phyloP scores from a whole-genome alignment of 2,113 vertebrate species.

The Pseudorectes ferrugineus region DNA sequence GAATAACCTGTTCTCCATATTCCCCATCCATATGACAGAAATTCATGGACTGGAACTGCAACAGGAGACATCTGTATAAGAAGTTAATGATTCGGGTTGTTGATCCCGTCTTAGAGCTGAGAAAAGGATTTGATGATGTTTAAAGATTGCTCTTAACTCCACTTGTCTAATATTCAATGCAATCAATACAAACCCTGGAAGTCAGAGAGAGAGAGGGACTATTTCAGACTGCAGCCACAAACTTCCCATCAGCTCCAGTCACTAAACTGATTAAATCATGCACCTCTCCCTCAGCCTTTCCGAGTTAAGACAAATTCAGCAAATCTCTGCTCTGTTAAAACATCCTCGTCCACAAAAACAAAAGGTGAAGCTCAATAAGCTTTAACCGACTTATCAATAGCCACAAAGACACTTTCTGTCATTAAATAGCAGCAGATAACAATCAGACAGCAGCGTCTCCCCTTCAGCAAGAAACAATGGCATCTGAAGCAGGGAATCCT shows the following conservation, averaged over 20 bases:
- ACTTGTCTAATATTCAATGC: neutral
- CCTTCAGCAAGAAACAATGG: neutral
- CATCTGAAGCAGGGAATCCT: neutral
- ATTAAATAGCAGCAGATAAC: neutral
- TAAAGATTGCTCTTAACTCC: slow-evolving; percentile 9
- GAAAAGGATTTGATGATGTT: neutral
- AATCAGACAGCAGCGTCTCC: neutral
- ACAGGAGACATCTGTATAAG: neutral
- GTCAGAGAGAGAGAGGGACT: neutral
- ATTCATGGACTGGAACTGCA: neutral
- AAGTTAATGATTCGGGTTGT: neutral
- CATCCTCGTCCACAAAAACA: neutral
- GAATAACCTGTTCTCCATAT: neutral
- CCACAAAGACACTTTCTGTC: neutral
- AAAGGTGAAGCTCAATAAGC: neutral
- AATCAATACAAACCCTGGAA: neutral
- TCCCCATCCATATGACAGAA: neutral
- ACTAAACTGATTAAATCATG: neutral
- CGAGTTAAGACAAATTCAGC: neutral
- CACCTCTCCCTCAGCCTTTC: neutral
- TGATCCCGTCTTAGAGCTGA: neutral
- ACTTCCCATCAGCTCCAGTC: neutral
- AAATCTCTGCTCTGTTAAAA: neutral
- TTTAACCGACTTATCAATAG: neutral
- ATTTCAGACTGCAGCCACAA: neutral